A percentile compares a stretch with the other conserved stretches of the same genome.
Evolutionary conservation across 1,140 invertebrate species (phyloP).

Genomic region (Drosophila parvula): DNA sequence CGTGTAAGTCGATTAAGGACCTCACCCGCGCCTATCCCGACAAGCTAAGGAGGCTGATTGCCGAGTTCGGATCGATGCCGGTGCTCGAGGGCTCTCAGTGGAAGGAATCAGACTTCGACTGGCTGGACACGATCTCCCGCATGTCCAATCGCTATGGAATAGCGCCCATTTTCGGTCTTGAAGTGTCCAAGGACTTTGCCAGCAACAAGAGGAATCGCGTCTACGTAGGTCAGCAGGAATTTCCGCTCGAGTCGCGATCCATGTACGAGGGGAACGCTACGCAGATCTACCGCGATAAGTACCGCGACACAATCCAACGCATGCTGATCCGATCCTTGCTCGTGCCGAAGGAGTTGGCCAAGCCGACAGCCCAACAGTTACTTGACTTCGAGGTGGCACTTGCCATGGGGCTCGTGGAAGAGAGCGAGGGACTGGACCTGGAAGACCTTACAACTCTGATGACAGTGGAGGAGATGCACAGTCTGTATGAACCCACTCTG

Average conservation of each 20-base stretch:
- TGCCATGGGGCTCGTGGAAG: constrained; percentile 55
- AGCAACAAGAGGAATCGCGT: constrained; percentile 53
- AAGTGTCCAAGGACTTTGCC: constrained; percentile 56
- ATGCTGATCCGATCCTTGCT: constrained; percentile 42
- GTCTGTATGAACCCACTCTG: constrained; percentile 39
- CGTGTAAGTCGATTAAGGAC: constrained; percentile 33
- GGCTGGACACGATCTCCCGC: constrained; percentile 36
- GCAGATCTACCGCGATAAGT: constrained; percentile 37
- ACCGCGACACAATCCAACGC: constrained; percentile 23
- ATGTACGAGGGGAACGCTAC: constrained; percentile 65
- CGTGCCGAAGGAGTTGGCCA: constrained; percentile 31
- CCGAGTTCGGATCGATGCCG: constrained; percentile 62
- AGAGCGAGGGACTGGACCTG: constrained; percentile 33
- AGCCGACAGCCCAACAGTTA: constrained; percentile 51
- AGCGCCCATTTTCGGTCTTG: constrained; percentile 36
- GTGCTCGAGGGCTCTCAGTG: constrained; percentile 47
- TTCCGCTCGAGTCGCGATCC: constrained; percentile 43
- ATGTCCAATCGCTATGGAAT: constrained; percentile 54
- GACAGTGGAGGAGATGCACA: constrained; percentile 53
- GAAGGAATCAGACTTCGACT: constrained; percentile 53
- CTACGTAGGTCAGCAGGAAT: constrained; percentile 56
- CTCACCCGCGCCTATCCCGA: constrained; percentile 24
- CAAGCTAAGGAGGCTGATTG: constrained; percentile 41
- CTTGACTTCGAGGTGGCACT: constrained; percentile 68
- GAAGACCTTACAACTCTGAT: constrained; percentile 26